phyloP scores from a whole-genome alignment of 2,113 vertebrate species.

The Rousettus leschenaultii region DNA sequence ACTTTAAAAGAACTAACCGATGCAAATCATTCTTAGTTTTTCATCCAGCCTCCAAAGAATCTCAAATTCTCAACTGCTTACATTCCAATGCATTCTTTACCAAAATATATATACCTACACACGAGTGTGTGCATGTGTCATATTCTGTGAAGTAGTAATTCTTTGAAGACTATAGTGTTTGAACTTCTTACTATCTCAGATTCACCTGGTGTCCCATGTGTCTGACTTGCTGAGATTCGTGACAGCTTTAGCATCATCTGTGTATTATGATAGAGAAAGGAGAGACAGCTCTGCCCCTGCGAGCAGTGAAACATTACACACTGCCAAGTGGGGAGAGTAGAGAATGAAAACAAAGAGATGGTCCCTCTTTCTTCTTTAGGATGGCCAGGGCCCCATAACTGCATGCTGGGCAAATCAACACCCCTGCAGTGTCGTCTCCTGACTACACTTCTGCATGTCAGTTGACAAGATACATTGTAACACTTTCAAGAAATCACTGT shows the following conservation, averaged over 20 bases:
- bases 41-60: background rate
- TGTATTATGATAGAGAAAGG: background rate
- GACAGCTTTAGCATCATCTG: background rate
- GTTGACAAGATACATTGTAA: background rate
- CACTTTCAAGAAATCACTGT: background rate
- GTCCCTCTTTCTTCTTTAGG: background rate
- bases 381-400: background rate
- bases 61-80: background rate
- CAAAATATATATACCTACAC: background rate
- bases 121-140: background rate
- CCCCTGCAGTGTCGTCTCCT: accelerated
- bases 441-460: background rate
- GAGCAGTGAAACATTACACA: background rate
- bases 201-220: background rate
- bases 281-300: background rate
- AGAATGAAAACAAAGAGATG: background rate
- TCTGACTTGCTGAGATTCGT: background rate
- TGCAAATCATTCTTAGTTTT: background rate
- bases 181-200: background rate
- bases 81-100: background rate
- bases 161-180: background rate
- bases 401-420: background rate
- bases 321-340: background rate
- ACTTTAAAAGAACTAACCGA: background rate
- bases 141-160: background rate